phyloP scores from a whole-genome alignment of 2,888 invertebrate species.

The Ceraclea dissimilis region DNA sequence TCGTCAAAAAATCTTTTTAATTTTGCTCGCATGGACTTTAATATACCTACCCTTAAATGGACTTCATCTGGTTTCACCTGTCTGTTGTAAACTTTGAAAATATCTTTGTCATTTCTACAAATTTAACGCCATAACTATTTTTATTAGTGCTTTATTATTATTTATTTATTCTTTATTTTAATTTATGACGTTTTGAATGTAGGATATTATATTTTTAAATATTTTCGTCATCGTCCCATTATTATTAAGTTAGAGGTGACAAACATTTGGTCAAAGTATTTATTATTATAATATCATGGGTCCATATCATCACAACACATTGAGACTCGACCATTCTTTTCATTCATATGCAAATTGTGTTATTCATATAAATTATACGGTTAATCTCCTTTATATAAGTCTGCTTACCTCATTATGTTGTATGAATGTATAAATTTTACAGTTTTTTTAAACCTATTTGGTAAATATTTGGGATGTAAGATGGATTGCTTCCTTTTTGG shows the following conservation, averaged over 20 bases:
- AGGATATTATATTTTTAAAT: conserved; percentile 11
- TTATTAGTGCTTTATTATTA: conserved; percentile 5
- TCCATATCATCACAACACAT: not conserved
- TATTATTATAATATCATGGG: no score
- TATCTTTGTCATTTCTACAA: no score
- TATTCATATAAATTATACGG: not conserved
- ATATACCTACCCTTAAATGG: no score
- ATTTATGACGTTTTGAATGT: not conserved
- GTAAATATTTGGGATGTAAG: not conserved
- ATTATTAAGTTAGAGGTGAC: not conserved
- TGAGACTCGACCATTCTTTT: not conserved
- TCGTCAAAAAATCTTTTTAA: no score
- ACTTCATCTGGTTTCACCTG: no score
- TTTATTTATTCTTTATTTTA: conserved; percentile 7
- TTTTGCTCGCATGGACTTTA: no score
- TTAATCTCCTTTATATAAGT: not conserved
- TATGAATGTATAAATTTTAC: not conserved
- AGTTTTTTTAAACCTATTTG: not conserved
- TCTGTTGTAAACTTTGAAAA: no score
- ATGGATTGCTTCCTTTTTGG: not conserved
- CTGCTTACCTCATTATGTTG: not conserved
- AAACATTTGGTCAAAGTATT: conserved; percentile 2
- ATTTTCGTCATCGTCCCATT: conserved; percentile 15
- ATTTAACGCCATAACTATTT: no score
- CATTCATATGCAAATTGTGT: not conserved